Percentiles rank a stretch among this genome's conserved stretches.
Evolutionary conservation across 64 coral and sea anemone genomes (phyloP).

Genomic region (Dendronephthya gigantea): DNA sequence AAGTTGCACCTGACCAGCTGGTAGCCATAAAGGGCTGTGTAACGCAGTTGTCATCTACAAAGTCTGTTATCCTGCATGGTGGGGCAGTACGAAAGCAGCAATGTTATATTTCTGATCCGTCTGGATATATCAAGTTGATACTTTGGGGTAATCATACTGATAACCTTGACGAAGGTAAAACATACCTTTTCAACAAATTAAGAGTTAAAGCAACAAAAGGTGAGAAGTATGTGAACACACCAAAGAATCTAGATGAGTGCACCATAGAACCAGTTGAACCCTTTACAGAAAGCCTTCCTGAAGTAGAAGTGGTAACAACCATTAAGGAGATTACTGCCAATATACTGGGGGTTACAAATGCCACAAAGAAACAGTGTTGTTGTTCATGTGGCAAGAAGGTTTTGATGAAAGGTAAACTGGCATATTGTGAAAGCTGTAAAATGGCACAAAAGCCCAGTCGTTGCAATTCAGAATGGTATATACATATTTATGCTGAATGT

Average conservation of each 20-base stretch:
- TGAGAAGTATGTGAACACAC: conserved; percentile 63
- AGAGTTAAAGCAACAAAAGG: conserved; percentile 46
- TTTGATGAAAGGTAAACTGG: too few relatives aligned
- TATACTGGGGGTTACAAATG: conserved; percentile 53
- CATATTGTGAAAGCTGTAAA: too few relatives aligned
- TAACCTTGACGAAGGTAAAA: conserved; percentile 24
- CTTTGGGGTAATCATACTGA: conserved; percentile 68
- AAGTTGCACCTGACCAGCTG: conserved; percentile 59
- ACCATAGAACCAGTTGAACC: conserved; percentile 36
- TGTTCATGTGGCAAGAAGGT: too few relatives aligned
- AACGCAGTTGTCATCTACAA: conserved; percentile 28
- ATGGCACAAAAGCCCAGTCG: too few relatives aligned
- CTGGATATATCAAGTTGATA: conserved; percentile 57
- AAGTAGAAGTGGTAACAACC: conserved; percentile 34
- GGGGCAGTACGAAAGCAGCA: conserved; percentile 62
- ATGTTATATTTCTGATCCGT: conserved; percentile 53
- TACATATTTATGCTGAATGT: too few relatives aligned
- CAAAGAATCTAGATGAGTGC: conserved; percentile 61
- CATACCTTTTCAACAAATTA: conserved; percentile 69
- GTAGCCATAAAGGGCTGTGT: conserved; percentile 58
- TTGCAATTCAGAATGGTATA: too few relatives aligned
- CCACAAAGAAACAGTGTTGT: too few relatives aligned
- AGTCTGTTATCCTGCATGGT: conserved; percentile 49
- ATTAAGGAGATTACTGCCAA: conserved; percentile 38
- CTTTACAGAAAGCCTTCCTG: conserved; percentile 25